Conservation (phyloP, 2,113 vertebrate species). For the Nothocercus nigrocapillus region DNA sequence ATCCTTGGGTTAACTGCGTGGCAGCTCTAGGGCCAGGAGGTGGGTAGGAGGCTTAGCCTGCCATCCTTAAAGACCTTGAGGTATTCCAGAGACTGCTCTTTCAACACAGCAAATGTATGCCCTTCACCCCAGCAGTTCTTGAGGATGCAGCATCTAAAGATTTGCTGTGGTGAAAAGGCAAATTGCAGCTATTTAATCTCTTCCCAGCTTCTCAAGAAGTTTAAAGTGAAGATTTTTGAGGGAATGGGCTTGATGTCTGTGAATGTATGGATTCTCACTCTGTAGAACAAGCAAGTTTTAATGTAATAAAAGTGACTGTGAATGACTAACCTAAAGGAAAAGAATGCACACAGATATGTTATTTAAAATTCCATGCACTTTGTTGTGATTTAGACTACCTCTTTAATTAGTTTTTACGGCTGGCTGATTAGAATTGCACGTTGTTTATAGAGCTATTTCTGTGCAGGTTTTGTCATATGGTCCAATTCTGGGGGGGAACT, state of each 20-base stretch:
- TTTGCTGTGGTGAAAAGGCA: background rate
- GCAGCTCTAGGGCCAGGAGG: background rate
- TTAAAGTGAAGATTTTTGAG: background rate
- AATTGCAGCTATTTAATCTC: background rate
- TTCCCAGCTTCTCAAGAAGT: background rate
- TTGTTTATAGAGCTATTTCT: conserved; percentile 51
- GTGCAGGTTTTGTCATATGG: conserved; percentile 15
- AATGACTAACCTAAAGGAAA: conserved; percentile 44
- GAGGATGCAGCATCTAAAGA: background rate
- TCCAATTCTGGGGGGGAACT: background rate
- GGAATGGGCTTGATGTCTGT: background rate
- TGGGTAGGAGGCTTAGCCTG: background rate
- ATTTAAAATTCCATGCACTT: conserved; percentile 65
- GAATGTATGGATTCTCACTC: background rate
- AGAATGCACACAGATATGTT: background rate
- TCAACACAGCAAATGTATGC: background rate
- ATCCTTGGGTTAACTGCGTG: rapidly evolving
- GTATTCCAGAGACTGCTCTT: background rate
- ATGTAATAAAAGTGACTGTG: conserved; percentile 7
- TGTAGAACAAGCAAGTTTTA: background rate
- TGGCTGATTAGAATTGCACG: conserved; percentile 43
- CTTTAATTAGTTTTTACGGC: conserved; percentile 75
- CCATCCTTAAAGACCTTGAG: background rate
- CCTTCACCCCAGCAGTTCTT: background rate
- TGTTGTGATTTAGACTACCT: conserved; percentile 70